Conservation (phyloP, 1,140 invertebrate species). For the Drosophila albomicans region DNA sequence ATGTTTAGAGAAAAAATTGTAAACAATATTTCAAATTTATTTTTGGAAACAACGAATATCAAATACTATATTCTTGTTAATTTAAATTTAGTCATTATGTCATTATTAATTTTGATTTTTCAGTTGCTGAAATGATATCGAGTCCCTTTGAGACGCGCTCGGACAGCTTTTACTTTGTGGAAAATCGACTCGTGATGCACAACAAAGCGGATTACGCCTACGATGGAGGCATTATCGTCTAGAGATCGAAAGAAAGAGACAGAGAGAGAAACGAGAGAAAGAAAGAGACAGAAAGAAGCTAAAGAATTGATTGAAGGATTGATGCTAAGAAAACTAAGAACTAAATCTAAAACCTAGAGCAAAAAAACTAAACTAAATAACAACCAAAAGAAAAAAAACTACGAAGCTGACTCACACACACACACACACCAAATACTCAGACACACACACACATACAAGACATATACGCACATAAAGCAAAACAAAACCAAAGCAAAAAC, state of each 20-base stretch:
- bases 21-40: too few species aligned
- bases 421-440: conserved; percentile 21
- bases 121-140: conserved; percentile 98
- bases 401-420: conserved; percentile 51
- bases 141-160: conserved; percentile 98
- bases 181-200: conserved; percentile 98
- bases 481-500: conserved; percentile 43
- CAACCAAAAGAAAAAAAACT: conserved; percentile 42
- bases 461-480: conserved; percentile 46
- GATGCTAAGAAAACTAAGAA: conserved; percentile 18
- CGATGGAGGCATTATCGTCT: conserved; percentile 80
- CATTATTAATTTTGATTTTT: conserved; percentile 50
- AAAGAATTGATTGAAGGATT: conserved; percentile 31
- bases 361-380: conserved; percentile 51
- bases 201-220: conserved; percentile 92
- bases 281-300: conserved; percentile 18
- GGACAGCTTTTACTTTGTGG: conserved; percentile 99
- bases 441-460: conserved; percentile 28
- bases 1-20: too few species aligned
- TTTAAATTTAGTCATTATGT: too few species aligned
- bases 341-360: conserved; percentile 57
- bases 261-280: conserved; percentile 2
- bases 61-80: too few species aligned
- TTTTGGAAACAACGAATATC: too few species aligned
- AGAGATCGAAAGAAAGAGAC: conserved; percentile 21